These are phyloP conservation scores for Hipparchia sbordonii DNA, from an alignment of 2,888 invertebrate species.

Conservation along the genomic window DNA sequence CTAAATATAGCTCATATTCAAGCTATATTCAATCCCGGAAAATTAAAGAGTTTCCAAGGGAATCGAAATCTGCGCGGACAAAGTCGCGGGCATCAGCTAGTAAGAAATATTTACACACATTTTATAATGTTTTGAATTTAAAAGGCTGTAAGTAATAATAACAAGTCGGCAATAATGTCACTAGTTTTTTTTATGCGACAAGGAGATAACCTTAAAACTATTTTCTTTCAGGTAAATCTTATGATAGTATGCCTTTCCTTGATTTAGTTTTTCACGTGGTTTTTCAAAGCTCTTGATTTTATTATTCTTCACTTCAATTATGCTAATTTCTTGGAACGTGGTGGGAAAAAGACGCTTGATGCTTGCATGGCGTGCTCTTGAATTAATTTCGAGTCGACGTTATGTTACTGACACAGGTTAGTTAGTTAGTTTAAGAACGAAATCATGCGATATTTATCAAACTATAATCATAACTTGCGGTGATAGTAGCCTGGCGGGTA, in stretches of 20 bases:
- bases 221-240: neutral
- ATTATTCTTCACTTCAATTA: constrained; percentile 22
- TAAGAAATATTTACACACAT: too few species aligned
- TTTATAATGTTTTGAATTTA: too few species aligned
- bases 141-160: too few species aligned
- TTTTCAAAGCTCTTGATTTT: constrained; percentile 1
- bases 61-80: too few species aligned
- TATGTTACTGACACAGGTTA: constrained; percentile 1
- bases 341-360: constrained; percentile 15
- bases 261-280: neutral
- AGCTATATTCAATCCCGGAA: too few species aligned
- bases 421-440: constrained; percentile 7
- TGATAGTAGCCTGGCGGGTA: neutral
- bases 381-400: constrained; percentile 20
- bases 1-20: too few species aligned
- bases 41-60: too few species aligned
- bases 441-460: constrained; percentile 7
- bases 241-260: neutral
- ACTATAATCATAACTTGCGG: neutral
- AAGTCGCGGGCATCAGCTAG: too few species aligned
- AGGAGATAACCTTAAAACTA: too few species aligned
- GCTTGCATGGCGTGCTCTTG: constrained; percentile 22
- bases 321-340: constrained; percentile 8
- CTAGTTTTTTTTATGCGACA: too few species aligned
- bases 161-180: too few species aligned